Evolutionary conservation across 1,140 invertebrate species (phyloP), one percentile per base, ranked within the genome.

Genomic region (Ooceraea biroi): DNA sequence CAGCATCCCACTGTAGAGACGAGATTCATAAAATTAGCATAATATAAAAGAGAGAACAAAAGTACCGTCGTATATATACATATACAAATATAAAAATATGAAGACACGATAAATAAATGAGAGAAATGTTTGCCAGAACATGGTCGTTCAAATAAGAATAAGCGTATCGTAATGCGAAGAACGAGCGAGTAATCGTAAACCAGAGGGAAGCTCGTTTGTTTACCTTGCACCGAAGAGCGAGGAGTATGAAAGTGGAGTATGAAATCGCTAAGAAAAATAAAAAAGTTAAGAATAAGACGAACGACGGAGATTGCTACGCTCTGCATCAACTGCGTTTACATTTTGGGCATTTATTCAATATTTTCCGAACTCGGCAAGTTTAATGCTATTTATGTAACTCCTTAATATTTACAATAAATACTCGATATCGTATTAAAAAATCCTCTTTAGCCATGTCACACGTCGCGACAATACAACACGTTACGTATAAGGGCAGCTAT

Each of bases 151-250:
- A n/a, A 11, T 19, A 58, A 36, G 41, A 48, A 27, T 46, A 68
- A 72, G 19, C n/a, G n/a, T n/a, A 48, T 55, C 57, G 30, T 85
- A 72, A 80, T 41, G 46, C 48, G 55, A n/a, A 57, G 36, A 36
- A 36, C 60, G n/a, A 36, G 25, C 48, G 50, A 57, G 66, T 7
- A 65, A 65, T 65, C 48, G 76, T 85, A 82, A 73, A 82, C 14
- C 44, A 1, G 19, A 44, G 58, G 36, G 76, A 50, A 44, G 72
- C 83, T 41, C 50, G 11, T 85, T 82, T 63, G 11, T 85, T 82
- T 63, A 46, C 60, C 83, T 85, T 85, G 77, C 27, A 25, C 19
- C 5, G 48, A 25, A 5, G 77, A 46, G 41, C 63, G n/a, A 27
- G 10, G 30, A 41, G 19, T 2, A 36, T 36, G 36, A 36, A 36